Conservation (phyloP, 2,888 invertebrate genomes). For the Seira musarum region DNA sequence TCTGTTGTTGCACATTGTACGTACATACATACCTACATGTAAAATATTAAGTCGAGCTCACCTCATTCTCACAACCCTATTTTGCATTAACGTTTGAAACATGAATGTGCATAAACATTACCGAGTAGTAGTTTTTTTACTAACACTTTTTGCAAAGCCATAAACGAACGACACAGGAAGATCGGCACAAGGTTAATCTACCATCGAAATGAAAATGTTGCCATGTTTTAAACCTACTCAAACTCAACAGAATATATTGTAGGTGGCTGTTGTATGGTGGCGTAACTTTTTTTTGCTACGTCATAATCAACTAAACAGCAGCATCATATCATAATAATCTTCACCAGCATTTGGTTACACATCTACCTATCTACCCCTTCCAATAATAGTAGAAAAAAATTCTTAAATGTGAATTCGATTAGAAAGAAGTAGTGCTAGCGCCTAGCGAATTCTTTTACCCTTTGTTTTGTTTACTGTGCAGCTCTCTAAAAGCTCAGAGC, state of each 20-base stretch:
- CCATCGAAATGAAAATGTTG: constrained; percentile 58
- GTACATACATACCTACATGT: constrained; percentile 4
- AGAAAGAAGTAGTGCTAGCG: neutral
- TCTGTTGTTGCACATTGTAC: constrained; percentile 28
- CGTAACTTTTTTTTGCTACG: constrained; percentile 26
- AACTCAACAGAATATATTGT: constrained; percentile 26
- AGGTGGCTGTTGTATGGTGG: constrained; percentile 40
- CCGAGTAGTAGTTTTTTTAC: neutral
- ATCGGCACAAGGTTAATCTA: constrained; percentile 67
- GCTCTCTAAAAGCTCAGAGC: neutral
- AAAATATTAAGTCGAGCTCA: constrained; percentile 23
- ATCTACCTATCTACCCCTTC: too few relatives aligned
- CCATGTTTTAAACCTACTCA: constrained; percentile 63
- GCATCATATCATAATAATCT: constrained; percentile 19
- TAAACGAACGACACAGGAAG: constrained; percentile 63
- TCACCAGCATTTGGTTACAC: neutral
- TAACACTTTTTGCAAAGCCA: constrained; percentile 25
- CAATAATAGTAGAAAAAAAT: constrained; percentile 1
- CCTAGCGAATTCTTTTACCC: constrained; percentile 12
- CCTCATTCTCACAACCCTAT: constrained; percentile 17
- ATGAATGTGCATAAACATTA: constrained; percentile 11
- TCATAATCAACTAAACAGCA: constrained; percentile 27
- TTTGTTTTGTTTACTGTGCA: constrained; percentile 8
- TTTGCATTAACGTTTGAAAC: constrained; percentile 11
- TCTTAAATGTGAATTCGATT: constrained; percentile 13